A percentile compares a stretch with the other conserved stretches of the same genome.
phyloP scores from a whole-genome alignment of 1,140 invertebrate genomes.

The Sycophaga agraensis region DNA sequence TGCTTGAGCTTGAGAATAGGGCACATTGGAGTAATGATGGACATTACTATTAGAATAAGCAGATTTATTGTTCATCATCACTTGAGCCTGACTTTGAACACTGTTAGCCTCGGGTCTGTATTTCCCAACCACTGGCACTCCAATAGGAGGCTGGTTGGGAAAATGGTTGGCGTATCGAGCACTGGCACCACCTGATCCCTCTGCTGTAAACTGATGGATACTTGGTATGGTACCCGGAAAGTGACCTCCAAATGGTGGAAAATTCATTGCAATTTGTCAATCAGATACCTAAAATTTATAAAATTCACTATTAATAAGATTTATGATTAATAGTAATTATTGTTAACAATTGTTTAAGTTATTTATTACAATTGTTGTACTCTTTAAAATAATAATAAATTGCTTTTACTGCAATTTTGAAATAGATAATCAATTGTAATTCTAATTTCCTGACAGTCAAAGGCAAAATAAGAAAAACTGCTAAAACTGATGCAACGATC shows the following conservation, averaged over 20 bases:
- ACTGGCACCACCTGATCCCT: constrained; percentile 56
- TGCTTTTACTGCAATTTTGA: too few relatives aligned
- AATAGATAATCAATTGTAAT: too few relatives aligned
- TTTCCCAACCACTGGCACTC: constrained; percentile 54
- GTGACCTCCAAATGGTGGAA: constrained; percentile 66
- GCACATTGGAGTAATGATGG: constrained; percentile 56
- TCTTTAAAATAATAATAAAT: too few relatives aligned
- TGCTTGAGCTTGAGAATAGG: constrained; percentile 53
- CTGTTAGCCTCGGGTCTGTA: constrained; percentile 52
- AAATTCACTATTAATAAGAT: not conserved
- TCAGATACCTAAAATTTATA: constrained; percentile 45
- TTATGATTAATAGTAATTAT: not conserved
- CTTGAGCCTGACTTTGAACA: constrained; percentile 54
- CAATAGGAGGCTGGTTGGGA: constrained; percentile 56
- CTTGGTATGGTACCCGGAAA: constrained; percentile 65
- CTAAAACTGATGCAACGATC: too few relatives aligned
- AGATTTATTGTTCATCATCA: constrained; percentile 56
- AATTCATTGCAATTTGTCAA: constrained; percentile 63
- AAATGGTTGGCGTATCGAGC: constrained; percentile 57
- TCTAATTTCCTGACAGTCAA: too few relatives aligned
- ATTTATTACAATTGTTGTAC: not conserved
- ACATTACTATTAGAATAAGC: constrained; percentile 54
- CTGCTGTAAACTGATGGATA: constrained; percentile 66
- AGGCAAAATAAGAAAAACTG: not conserved
- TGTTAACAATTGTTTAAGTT: not conserved